Base-by-base conservation (phyloP, 2,888 invertebrate genomes). In the Mythimna pallens region DNA sequence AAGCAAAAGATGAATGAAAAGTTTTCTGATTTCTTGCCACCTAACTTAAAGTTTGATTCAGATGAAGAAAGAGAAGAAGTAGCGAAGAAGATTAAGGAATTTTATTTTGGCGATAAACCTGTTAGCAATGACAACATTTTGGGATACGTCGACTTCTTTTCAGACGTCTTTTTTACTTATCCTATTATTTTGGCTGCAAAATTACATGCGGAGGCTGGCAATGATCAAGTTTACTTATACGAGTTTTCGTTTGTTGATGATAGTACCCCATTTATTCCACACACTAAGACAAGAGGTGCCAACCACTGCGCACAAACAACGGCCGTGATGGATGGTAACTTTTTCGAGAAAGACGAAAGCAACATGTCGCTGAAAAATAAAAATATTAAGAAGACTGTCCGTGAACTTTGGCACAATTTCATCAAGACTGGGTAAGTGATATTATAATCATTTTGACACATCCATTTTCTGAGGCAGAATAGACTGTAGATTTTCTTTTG, bases 121-220 rank as follows among this genome's bases (percentile, higher is more conserved):
- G 76, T 90, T 5, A 71, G 70, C 6, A 73, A 85, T 7, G 73
- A 80, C 2, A 87, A 78, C 55, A 62, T 87, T 63, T 77, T 86
- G 36, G 58, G 61, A 9, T 90, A 83, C 59, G 70, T 90, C 0
- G 76, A 89, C 54, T 91, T 81, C 55, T 86, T 85, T 62, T 81
- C 89, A 14, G 94, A 97, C 95, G 73, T 84, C 6, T 59, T 88
- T 6, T 90, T 90, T 70, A 77, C 66, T 7, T 83, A 85, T 61
- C 70, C 84, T 9, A 80, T 82, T 12, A 57, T 89, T 43, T 80
- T 82, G 70, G 81, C 87, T 8, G 84, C 86, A 3, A 81, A 85
- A 30, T 66, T 89, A 25, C 86, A 90, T 67, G 76, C 84, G 4
- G 81, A 86, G 70, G 85, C 88, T 66, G 89, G 90, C 9, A 87